Percentiles rank a stretch among this genome's conserved stretches.
phyloP scores from a whole-genome alignment of 2,113 vertebrate species.

The Centrocercus urophasianus region DNA sequence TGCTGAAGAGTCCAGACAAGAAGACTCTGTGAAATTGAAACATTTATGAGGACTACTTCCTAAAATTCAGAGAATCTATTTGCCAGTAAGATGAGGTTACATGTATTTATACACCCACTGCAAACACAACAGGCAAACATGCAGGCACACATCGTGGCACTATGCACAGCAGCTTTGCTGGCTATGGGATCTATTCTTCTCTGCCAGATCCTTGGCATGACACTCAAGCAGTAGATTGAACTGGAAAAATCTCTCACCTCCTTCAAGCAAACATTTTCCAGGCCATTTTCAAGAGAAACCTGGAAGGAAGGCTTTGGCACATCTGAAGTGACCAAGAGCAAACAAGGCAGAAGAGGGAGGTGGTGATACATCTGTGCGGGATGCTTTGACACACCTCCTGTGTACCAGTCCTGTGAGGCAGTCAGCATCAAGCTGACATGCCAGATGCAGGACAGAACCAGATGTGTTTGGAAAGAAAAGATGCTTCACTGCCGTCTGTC shows the following conservation, averaged over 20 bases:
- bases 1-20: not conserved
- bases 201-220: not conserved
- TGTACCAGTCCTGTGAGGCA: not conserved
- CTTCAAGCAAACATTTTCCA: not conserved
- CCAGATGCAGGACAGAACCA: not conserved
- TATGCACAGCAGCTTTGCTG: accelerated
- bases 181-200: not conserved
- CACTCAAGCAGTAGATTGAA: not conserved
- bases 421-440: not conserved
- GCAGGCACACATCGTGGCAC: not conserved
- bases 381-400: not conserved
- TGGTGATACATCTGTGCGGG: accelerated
- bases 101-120: not conserved
- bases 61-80: not conserved
- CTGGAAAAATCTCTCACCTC: not conserved
- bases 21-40: not conserved
- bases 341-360: not conserved
- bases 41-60: not conserved
- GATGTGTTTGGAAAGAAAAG: not conserved
- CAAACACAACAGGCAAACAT: not conserved
- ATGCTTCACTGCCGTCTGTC: not conserved
- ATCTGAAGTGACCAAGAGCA: not conserved
- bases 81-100: not conserved
- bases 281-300: not conserved
- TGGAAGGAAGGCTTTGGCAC: accelerated